phyloP scores from a whole-genome alignment of 2,113 vertebrate species.

The Dipodomys spectabilis region DNA sequence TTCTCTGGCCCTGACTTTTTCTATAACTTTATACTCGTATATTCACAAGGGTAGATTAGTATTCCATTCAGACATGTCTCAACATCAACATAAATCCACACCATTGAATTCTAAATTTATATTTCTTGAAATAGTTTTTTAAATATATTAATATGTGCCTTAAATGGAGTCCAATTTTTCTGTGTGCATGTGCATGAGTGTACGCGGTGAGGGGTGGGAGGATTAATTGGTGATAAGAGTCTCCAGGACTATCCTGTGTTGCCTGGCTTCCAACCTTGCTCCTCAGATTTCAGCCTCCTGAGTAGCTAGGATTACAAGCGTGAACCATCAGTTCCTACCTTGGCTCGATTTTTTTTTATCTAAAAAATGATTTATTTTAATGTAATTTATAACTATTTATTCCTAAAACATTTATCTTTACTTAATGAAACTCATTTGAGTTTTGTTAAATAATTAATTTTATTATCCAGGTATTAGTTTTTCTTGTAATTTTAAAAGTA shows the following conservation, averaged over 20 bases:
- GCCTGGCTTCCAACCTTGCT: no score
- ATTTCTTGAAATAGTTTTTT: not conserved
- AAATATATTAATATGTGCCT: not conserved
- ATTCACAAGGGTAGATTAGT: not conserved
- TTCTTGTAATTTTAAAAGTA: not conserved
- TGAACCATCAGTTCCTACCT: no score
- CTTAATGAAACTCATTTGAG: not conserved
- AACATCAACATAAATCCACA: not conserved
- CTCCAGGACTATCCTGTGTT: no score
- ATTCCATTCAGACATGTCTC: not conserved
- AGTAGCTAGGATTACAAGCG: no score
- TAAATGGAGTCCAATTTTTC: not conserved
- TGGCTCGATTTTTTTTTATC: not conserved
- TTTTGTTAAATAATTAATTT: not conserved
- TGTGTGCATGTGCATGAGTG: no score
- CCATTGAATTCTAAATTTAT: not conserved
- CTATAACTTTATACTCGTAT: not conserved
- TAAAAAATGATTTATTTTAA: conserved; percentile 2
- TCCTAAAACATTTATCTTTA: not conserved
- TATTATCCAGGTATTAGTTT: not conserved
- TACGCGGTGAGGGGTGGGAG: no score
- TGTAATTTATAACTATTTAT: not conserved
- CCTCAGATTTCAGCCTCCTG: no score
- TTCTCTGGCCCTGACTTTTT: not conserved
- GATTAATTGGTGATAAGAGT: no score